These are phyloP conservation scores for Dipodomys merriami DNA, from an alignment of 2,113 vertebrate species.

Conservation along the genomic window DNA sequence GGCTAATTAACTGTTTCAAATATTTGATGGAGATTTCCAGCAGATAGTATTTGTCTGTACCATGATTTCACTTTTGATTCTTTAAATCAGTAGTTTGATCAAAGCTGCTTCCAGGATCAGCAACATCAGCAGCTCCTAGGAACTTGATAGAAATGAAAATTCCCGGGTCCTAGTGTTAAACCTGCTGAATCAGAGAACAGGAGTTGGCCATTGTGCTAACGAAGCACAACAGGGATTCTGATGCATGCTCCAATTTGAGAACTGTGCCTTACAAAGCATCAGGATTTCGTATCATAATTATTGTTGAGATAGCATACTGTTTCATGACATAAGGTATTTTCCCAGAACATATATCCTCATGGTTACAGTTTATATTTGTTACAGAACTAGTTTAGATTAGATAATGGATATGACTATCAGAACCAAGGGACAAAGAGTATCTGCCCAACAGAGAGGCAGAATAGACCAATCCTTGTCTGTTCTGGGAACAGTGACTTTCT, in stretches of 20 bases:
- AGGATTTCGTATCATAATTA: background rate
- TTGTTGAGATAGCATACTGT: constrained; percentile 1
- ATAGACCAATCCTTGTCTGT: too few relatives aligned
- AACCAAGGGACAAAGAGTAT: constrained; percentile 7
- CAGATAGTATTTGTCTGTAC: background rate
- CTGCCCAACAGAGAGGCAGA: background rate
- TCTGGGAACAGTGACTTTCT: background rate
- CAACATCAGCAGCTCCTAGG: background rate
- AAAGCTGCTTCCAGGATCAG: background rate
- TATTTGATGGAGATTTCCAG: background rate
- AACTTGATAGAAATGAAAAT: background rate
- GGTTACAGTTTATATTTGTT: background rate
- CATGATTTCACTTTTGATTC: background rate
- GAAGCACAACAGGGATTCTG: background rate
- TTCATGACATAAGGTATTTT: constrained; percentile 25
- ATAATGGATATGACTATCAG: constrained; percentile 9
- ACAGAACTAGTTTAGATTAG: constrained; percentile 32
- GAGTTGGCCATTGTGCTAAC: background rate
- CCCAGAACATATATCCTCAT: background rate
- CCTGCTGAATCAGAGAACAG: background rate
- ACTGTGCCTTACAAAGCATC: background rate
- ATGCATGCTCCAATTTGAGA: background rate
- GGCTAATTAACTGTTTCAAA: too few relatives aligned
- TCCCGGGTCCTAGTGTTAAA: background rate
- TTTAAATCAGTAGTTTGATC: constrained; percentile 9